phyloP scores from a whole-genome alignment of 2,113 vertebrate species.

The Apodemus sylvaticus region DNA sequence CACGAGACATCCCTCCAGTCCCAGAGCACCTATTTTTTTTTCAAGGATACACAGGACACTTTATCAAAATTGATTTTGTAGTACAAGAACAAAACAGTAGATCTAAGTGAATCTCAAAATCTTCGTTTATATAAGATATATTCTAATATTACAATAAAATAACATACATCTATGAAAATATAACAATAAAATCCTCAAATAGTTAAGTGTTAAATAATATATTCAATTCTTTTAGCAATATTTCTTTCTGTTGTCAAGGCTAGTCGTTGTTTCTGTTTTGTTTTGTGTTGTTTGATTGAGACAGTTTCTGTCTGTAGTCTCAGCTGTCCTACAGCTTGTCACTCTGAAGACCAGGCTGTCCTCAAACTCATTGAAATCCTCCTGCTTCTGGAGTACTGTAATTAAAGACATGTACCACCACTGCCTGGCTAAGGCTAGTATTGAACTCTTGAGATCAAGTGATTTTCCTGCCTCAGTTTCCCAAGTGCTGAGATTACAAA shows the following conservation, averaged over 20 bases:
- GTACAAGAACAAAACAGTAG: not conserved
- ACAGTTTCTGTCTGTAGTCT: not conserved
- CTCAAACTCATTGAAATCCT: not conserved
- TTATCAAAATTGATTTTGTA: not conserved
- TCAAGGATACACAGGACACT: not conserved
- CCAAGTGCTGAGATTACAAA: not conserved
- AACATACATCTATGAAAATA: not conserved
- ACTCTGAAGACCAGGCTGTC: no score
- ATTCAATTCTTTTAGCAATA: not conserved
- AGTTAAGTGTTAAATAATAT: not conserved
- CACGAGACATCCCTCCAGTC: not conserved
- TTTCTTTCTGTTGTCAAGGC: not conserved
- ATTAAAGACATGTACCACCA: no score
- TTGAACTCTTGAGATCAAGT: not conserved
- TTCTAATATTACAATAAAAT: not conserved
- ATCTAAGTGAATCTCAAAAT: slow-evolving; percentile 3
- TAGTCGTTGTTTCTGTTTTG: not conserved
- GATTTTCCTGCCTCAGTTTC: not conserved
- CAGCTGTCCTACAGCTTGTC: not conserved
- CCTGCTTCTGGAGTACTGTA: no score
- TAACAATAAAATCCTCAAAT: not conserved
- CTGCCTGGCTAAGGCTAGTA: not conserved
- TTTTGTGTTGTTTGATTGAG: not conserved
- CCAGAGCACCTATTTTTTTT: not conserved
- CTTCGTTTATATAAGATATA: not conserved